Conservation (phyloP, 2,888 invertebrate genomes). For the Mamestra brassicae region DNA sequence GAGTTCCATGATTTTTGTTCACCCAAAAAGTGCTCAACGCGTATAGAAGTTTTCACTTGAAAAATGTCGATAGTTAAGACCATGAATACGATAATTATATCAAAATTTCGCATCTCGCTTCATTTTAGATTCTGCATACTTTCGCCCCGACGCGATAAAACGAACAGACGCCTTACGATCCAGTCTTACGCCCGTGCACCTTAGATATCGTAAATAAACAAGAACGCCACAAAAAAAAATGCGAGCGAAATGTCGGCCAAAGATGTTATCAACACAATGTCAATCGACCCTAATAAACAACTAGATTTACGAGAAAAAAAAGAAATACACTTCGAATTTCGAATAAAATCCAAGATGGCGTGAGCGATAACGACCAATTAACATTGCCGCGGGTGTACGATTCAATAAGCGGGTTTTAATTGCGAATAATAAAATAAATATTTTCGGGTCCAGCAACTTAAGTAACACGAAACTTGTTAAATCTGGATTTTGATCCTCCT, state of each 20-base stretch:
- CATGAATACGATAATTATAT: neutral
- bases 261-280: slow-evolving; percentile 71
- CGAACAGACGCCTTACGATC: neutral
- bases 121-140: neutral
- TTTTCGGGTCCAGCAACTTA: slow-evolving; percentile 35
- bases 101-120: neutral
- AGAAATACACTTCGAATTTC: slow-evolving; percentile 35
- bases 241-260: slow-evolving; percentile 65
- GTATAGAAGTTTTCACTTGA: too few species aligned
- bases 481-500: neutral
- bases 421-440: slow-evolving; percentile 69
- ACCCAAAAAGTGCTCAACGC: too few species aligned
- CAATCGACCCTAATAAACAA: slow-evolving; percentile 74
- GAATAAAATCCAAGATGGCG: slow-evolving; percentile 73
- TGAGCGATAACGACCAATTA: slow-evolving; percentile 76
- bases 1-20: too few species aligned
- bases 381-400: slow-evolving; percentile 70
- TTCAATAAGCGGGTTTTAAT: slow-evolving; percentile 75
- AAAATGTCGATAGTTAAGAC: neutral
- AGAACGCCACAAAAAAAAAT: slow-evolving; percentile 48
- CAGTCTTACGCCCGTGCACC: slow-evolving; percentile 4
- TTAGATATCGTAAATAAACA: slow-evolving; percentile 36
- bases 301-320: slow-evolving; percentile 75
- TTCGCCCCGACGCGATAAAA: neutral
- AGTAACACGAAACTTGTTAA: slow-evolving; percentile 6